Conservation (phyloP, 2,888 invertebrate species). For the Conops quadrifasciatus region DNA sequence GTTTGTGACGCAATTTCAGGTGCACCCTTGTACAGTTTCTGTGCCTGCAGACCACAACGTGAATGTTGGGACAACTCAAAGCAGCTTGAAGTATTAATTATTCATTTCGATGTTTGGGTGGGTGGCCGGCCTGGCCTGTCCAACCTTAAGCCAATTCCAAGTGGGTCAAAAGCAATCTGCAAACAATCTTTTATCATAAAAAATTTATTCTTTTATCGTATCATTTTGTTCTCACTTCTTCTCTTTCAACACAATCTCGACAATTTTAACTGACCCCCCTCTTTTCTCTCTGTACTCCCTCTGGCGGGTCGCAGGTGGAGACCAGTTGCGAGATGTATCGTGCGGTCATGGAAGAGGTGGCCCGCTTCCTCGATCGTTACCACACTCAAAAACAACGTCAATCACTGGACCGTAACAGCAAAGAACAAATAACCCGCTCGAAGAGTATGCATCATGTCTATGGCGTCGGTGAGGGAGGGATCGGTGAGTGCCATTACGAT, state of each 20-base stretch:
- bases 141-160: too few species aligned
- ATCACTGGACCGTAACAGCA: constrained; percentile 45
- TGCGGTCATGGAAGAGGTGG: constrained; percentile 74
- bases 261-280: too few species aligned
- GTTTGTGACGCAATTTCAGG: too few species aligned
- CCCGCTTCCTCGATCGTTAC: constrained; percentile 72
- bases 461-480: constrained; percentile 46
- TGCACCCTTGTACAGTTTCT: too few species aligned
- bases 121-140: too few species aligned
- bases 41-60: too few species aligned
- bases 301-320: constrained; percentile 67
- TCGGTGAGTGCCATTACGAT: constrained; percentile 41
- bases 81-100: neutral
- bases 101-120: too few species aligned
- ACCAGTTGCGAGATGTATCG: constrained; percentile 75
- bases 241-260: neutral
- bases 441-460: constrained; percentile 64
- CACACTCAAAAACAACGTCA: constrained; percentile 51
- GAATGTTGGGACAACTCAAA: neutral
- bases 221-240: neutral
- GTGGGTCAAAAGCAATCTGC: neutral
- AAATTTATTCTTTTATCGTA: neutral
- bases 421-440: constrained; percentile 63
- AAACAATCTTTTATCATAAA: neutral
- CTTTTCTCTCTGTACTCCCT: neutral